Evolutionary conservation across 2,113 vertebrate genomes (phyloP).

Genomic region (Trichechus manatus): DNA sequence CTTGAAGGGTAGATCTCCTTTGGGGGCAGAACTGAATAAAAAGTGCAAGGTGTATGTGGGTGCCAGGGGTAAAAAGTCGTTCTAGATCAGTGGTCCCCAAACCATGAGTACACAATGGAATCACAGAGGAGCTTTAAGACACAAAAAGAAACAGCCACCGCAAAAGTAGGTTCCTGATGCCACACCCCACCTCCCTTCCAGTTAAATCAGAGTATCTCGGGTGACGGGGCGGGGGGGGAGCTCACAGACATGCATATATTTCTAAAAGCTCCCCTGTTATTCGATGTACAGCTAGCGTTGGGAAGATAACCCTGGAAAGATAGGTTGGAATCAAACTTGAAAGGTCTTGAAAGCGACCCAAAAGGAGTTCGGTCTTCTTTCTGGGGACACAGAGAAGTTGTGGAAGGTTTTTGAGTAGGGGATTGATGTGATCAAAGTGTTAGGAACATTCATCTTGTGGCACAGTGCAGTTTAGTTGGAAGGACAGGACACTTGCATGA

Average conservation of each 20-base stretch:
- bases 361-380: not conserved
- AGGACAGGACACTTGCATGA: too few relatives aligned
- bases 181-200: not conserved
- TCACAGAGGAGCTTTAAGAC: not conserved
- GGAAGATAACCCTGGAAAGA: not conserved
- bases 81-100: not conserved
- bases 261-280: not conserved
- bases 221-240: not conserved
- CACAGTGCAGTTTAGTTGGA: not conserved
- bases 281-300: not conserved
- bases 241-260: not conserved
- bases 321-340: not conserved
- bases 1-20: not conserved
- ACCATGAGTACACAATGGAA: not conserved
- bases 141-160: not conserved
- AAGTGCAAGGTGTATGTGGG: not conserved
- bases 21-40: not conserved
- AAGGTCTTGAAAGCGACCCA: not conserved
- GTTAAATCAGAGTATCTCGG: not conserved
- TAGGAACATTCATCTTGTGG: not conserved
- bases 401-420: conserved; percentile 37
- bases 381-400: not conserved
- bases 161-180: not conserved
- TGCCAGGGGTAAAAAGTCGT: not conserved
- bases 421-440: not conserved